Base-by-base conservation (phyloP, 1,140 invertebrate species). In the Phthorimaea operculella region DNA sequence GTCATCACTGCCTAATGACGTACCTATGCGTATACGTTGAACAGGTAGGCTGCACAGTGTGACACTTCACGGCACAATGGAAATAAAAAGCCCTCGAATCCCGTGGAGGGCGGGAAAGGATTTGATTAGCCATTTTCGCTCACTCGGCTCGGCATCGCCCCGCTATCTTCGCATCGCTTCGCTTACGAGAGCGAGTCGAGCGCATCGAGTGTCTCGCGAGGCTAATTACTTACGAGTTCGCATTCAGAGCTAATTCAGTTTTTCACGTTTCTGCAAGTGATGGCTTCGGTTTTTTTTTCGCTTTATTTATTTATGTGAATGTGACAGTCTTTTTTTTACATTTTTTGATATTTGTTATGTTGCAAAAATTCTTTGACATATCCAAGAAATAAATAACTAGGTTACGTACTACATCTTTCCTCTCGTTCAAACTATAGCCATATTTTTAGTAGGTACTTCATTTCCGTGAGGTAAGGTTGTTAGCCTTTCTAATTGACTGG, bases 61-160 rank as follows among this genome's bases (percentile, higher is more conserved):
- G 73, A 78, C 73, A 78, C 76, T 78, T 70, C 66, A 79, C 65
- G 62, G 66, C 69, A 82, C 76, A 82, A 79, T 79, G 74, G 71
- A 70, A 79, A 82, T 76, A 79, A 79, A 80, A 79, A 75, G 64
- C 73, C 58, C 77, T 79, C 66, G 62, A 80, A 75, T 65, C 54
- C 69, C 66, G 71, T 70, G 64, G 73, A 76, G 74, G 65, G 78
- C 63, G 70, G 66, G 68, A 74, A 74, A 79, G 72, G 74, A 83
- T 83, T 83, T 83, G 80, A 83, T 83, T 83, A 83, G 78, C 76
- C 76, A 79, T 77, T 79, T 83, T 77, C 68, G 70, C 73, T 79
- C 70, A 66, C 66, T 72, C 66, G 66, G 70, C 66, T 72, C 66
- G 65, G 70, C 65, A 68, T 59, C 63, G 63, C 67, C 72, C 72